Base-by-base conservation (phyloP, 2,797 vertebrate genomes). In the Sphaeramia orbicularis region DNA sequence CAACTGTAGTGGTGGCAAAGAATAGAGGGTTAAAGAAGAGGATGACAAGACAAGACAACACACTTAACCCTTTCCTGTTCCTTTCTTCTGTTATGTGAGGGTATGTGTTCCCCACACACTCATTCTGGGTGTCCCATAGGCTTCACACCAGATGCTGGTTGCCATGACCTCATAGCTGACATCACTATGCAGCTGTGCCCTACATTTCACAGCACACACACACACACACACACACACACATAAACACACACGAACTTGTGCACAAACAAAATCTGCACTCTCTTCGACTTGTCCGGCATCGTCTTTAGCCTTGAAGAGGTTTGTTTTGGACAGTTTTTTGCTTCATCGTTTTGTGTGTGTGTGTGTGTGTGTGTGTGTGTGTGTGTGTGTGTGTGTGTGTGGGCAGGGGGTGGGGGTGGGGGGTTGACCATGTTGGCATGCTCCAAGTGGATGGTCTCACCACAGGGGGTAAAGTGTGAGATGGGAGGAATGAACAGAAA, bases 161-260 rank as follows among this genome's bases (percentile, higher is more conserved):
- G 66, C 74, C 56, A 80, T 86, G 78, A 87, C 76, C 86, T 88
- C 83, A 85, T 64, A 71, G 76, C 48, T 88, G 87, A 88, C 81
- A 77, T 91, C 86, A 90, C 68, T 48, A 14, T 71, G 72, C 87
- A 91, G 90, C 91, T 92, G 88, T 84, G 81, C 51, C 84, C 85
- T 81, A 86, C 45, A 86, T 88, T 70, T 71, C 68, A 73, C 66
- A 73, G 60, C 52, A 8, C 32, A 14, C 45, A 21, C 51, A 9
- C 27, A 38, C 62, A 32, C 10, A 35, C 37, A 80, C 40, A 16
- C 59, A n/a, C 52, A 8, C 32, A 14, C 45, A 21, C 51, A 9
- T 27, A 38, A 62, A 32, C 10, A 35, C 37, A 80, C 40, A 16
- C 59, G 41, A 45, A 44, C 71, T 48, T 44, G 19, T 36, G 10